These are phyloP conservation scores for Heliocidaris erythrogramma DNA, from an alignment of 35 echinoderm and acorn worm genomes.

Conservation along the genomic window DNA sequence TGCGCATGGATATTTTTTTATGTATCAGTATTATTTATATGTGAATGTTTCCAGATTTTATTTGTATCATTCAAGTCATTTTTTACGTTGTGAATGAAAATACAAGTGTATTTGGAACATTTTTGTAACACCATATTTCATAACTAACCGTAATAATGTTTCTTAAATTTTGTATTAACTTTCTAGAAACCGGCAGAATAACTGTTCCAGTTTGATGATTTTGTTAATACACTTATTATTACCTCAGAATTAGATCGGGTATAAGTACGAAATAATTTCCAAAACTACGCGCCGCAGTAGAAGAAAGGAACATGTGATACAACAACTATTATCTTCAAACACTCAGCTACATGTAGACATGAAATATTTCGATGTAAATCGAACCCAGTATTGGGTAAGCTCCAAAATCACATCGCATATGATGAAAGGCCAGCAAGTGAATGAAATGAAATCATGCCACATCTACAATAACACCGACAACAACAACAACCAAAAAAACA, in stretches of 20 bases:
- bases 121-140: background rate
- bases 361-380: no score
- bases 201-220: background rate
- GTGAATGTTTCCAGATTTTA: background rate
- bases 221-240: background rate
- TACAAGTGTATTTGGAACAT: background rate
- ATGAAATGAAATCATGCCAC: background rate
- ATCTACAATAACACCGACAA: background rate
- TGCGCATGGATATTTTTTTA: background rate
- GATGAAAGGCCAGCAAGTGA: background rate
- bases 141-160: background rate
- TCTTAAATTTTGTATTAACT: background rate
- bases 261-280: background rate
- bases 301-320: background rate
- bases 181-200: background rate
- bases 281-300: no score
- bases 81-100: background rate
- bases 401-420: background rate
- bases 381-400: no score
- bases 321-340: background rate
- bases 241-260: background rate
- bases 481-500: background rate
- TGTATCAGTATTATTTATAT: conserved; percentile 19
- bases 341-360: no score
- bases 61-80: background rate